Evolutionary conservation across 2,113 vertebrate species (phyloP), one percentile per base, ranked within the genome.

Genomic region (Hyaena hyaena): DNA sequence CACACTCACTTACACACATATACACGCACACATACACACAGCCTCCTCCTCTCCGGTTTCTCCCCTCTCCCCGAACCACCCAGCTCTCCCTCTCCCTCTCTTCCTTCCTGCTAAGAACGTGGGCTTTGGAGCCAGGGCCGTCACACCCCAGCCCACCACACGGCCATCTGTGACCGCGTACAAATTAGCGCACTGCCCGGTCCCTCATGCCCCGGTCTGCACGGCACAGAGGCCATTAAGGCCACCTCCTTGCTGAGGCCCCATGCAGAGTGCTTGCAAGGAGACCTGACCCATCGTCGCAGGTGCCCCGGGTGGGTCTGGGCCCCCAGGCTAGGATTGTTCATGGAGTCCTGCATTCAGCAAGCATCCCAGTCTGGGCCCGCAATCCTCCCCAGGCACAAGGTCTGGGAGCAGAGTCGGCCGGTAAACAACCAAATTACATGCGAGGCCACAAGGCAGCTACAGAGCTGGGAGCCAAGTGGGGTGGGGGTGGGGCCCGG

Each of bases 161-260:
- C 26, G 5, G 65, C 10, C 0, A 0, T 9, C 16, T 0, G 55
- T 3, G 31, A 39, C n/a, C 16, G 0, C 0, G 10, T 73, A 39
- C 21, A 2, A 4, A 33, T n/a, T 2, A 3, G 50, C 35, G 33
- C 19, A 12, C 33, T 4, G 33, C 28, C 33, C 7, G 9, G 26
- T 19, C 15, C 35, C 45, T 10, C 2, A 0, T 24, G 23, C 39
- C 24, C 43, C 23, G 15, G 24, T 16, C 87, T 33, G 23, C 21
- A 14, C 61, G 23, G 43, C 10, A 2, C 2, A 61, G 63, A 58
- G 71, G 15, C 55, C 7, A 2, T 39, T 4, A 7, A 12, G 0
- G 10, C 17, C 88, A 21, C 50, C 5, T 45, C 53, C 33, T 7
- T 7, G 33, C 9, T 5, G 24, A 19, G 35, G 43, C 61, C 35